Evolutionary conservation across 2,797 vertebrate species (phyloP).

Genomic region (Myotis findleyi): DNA sequence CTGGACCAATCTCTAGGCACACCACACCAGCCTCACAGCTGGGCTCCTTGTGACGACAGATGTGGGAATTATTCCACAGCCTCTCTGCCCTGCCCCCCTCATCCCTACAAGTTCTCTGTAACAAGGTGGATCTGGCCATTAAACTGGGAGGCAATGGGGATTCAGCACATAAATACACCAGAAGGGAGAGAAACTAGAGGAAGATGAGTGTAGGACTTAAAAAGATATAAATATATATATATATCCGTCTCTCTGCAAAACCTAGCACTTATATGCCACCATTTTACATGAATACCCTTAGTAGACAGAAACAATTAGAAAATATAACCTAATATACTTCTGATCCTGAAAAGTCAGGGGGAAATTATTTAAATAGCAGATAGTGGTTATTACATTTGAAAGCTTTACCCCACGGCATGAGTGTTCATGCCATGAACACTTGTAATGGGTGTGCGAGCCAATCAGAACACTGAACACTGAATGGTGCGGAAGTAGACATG

Average conservation of each 20-base stretch:
- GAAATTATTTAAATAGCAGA: neutral
- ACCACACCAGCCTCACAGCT: neutral
- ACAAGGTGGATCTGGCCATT: neutral
- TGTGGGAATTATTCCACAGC: neutral
- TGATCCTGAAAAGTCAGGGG: neutral
- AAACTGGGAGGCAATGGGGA: neutral
- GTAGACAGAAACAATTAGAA: slow-evolving; percentile 21
- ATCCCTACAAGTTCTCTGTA: neutral
- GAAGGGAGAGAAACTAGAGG: neutral
- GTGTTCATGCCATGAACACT: neutral
- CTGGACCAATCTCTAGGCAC: neutral
- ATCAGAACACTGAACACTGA: neutral
- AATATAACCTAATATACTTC: neutral
- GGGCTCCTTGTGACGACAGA: neutral
- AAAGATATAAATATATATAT: neutral
- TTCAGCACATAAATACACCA: neutral
- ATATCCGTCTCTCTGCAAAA: neutral
- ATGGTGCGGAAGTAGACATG: neutral
- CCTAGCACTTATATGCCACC: neutral
- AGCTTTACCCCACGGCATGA: neutral
- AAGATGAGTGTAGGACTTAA: neutral
- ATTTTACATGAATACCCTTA: neutral
- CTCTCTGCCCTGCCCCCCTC: neutral
- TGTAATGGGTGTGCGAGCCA: neutral
- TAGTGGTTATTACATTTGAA: neutral